Evolutionary conservation across 2,797 vertebrate genomes (phyloP), one percentile per base, ranked within the genome.

Genomic region (Moxostoma hubbsi): DNA sequence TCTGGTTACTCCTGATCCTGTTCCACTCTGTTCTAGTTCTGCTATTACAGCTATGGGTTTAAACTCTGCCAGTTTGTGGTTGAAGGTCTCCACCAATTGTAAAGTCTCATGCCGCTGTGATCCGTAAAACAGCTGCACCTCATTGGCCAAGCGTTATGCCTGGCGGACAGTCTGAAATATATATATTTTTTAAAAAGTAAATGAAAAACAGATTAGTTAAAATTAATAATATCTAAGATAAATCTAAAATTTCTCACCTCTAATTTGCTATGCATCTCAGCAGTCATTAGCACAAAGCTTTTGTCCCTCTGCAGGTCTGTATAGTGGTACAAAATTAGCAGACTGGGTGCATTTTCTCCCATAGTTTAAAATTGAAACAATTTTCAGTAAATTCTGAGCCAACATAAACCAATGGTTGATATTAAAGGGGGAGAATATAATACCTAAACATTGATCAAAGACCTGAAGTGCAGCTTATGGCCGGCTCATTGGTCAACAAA

Each of bases 51-150:
- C 89, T 96, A 96, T 96, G 85, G 99, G 96, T 79, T 94, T 97
- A 86, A 99, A 99, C 51, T 96, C 94, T 0, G 82, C 87, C 0
- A 97, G 94, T 75, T 86, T 89, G 89, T 96, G 95, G 94, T 99
- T 99, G 85, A 99, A 99, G 0, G 86, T 92, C 90, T 99, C 96
- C 76, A 99, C 96, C 86, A 98, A 67, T 7, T 80, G 86, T 0
- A 92, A 97, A 54, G 93, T 95, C 89, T 96, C 92, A 0, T 92
- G 90, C 80, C 89, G 88, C 79, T 95, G 93, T 0, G 95, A 92
- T 6, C 94, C 94, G n/a, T 98, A 99, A 93, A 99, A 99, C n/a
- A 99, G 94, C 89, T 98, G 96, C 84, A 97, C 96, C 90, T 99
- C 96, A 91, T 93, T 99, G 63, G 97, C 97, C 82, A 99, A 90